phyloP scores from a whole-genome alignment of 2,113 vertebrate genomes.

The Phodopus roborovskii region DNA sequence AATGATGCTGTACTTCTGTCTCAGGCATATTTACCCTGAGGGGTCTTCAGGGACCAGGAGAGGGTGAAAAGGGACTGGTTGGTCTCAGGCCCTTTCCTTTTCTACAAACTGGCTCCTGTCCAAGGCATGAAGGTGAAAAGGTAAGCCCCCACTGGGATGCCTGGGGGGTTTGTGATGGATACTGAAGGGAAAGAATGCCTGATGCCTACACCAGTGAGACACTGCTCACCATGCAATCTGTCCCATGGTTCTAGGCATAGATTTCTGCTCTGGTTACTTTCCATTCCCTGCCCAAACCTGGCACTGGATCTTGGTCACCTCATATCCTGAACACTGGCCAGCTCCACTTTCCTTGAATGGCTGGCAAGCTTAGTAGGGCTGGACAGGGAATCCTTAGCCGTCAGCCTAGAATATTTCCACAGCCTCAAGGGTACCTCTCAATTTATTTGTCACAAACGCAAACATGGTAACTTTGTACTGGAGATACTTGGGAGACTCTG shows the following conservation, averaged over 20 bases:
- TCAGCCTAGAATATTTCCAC: neutral
- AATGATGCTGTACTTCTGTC: neutral
- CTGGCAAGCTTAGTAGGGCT: neutral
- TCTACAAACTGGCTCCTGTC: neutral
- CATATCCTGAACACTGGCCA: neutral
- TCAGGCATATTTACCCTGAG: neutral
- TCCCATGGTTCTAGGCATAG: neutral
- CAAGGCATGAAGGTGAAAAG: neutral
- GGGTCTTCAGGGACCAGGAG: neutral
- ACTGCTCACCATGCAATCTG: neutral
- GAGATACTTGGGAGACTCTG: neutral
- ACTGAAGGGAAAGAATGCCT: neutral
- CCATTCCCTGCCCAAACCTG: neutral
- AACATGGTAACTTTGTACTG: neutral
- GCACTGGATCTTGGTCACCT: neutral
- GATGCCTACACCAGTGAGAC: neutral
- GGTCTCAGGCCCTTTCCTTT: neutral
- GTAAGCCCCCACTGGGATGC: neutral
- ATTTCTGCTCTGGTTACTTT: neutral
- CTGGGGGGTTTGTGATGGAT: too few species aligned
- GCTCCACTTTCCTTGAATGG: conserved; percentile 45
- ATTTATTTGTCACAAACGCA: neutral
- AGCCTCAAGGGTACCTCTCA: neutral
- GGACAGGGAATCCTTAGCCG: neutral
- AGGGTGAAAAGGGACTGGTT: neutral